Evolutionary conservation across 1,140 invertebrate species (phyloP).

Genomic region (Rhopalosiphum maidis): DNA sequence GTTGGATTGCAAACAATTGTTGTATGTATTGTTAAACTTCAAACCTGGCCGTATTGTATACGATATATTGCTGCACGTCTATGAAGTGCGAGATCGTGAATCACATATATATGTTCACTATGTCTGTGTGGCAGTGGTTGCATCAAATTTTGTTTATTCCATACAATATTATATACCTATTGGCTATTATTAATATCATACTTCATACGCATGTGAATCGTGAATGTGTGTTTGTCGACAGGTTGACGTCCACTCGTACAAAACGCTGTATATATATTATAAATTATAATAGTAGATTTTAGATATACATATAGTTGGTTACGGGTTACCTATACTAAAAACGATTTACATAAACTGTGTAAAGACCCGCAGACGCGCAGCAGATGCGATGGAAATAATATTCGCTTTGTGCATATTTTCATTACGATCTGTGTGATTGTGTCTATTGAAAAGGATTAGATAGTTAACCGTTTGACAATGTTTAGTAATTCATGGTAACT

Average conservation of each 20-base stretch:
- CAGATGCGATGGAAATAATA: neutral
- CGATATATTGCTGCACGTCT: neutral
- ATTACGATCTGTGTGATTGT: neutral
- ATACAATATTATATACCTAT: neutral
- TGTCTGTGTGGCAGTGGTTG: neutral
- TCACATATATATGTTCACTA: neutral
- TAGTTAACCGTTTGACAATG: neutral
- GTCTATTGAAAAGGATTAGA: neutral
- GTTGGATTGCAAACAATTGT: neutral
- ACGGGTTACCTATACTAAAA: neutral
- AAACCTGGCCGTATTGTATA: neutral
- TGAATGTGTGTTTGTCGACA: neutral
- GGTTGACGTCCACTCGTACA: conserved; percentile 9
- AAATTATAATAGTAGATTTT: neutral
- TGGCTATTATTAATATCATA: neutral
- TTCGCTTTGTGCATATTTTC: neutral
- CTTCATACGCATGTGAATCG: neutral
- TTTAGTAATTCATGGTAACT: neutral
- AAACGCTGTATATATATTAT: neutral
- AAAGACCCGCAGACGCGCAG: neutral
- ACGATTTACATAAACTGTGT: neutral
- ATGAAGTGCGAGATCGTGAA: neutral
- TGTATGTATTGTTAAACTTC: neutral
- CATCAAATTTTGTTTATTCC: neutral
- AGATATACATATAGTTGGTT: neutral